Base-by-base conservation (phyloP, 1,140 invertebrate genomes). In the Brevipalpus yothersi region DNA sequence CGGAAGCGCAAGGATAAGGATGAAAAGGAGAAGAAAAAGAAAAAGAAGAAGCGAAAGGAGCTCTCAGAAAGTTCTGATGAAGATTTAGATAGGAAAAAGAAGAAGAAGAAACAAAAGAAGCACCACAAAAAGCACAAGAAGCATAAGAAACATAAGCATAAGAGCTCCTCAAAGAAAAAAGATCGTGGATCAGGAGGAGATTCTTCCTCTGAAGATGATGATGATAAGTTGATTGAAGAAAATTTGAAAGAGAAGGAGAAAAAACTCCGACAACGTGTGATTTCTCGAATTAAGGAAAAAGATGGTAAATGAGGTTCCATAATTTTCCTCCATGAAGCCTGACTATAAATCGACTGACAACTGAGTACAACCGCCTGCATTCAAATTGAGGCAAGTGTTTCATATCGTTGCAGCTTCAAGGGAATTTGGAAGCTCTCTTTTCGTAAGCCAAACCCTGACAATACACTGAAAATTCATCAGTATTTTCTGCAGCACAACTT, bases 31-130 rank as follows among this genome's bases (percentile, higher is more conserved):
- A 17, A 45, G n/a, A 12, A 17, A 8, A 17, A 45, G 43, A 45
- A 45, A 45, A 45, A 45, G 43, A 45, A 58, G 57, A 58, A 45
- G 41, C n/a, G 12, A 43, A 58, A 21, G 7, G 31, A 45, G n/a
- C 42, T 13, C 4, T 13, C 42, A 13, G 12, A 17, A 2, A 58
- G 57, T 39, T 17, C n/a, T 39, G 41, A 45, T 21, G 39, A 41
- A 10, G 21, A 40, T 58, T 10, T 8, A 17, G 41, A 57, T 19
- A 43, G 51, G 12, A 59, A 59, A 45, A 59, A 59, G 41, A 59
- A 59, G 45, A 49, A 41, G 23, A 59, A 59, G 58, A 51, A 49
- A 59, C 58, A 59, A n/a, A 59, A 59, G 21, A 59, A 59, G 19
- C 40, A 57, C 13, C 41, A 59, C 39, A 59, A 59, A 23, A 59